Evolutionary conservation across 2,888 invertebrate genomes (phyloP).

Genomic region (Drosophila cognata): DNA sequence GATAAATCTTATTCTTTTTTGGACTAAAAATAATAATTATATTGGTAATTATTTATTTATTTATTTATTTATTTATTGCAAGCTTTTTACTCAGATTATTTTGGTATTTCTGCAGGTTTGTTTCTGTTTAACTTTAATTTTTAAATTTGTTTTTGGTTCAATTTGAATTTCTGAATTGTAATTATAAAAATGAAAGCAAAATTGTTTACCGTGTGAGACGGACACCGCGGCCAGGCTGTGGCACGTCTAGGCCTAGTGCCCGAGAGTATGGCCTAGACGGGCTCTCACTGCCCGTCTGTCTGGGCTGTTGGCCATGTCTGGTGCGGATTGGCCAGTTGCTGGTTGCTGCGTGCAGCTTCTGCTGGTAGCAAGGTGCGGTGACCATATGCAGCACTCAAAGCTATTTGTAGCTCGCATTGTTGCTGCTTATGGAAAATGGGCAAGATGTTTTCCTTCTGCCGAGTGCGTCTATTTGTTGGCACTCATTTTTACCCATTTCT

Average conservation of each 20-base stretch:
- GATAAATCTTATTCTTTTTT: neutral
- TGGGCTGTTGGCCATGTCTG: slow-evolving; percentile 75
- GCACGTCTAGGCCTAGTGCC: slow-evolving; percentile 63
- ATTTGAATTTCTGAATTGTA: neutral
- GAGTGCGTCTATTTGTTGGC: slow-evolving; percentile 12
- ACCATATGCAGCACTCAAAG: slow-evolving; percentile 75
- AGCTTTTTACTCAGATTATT: neutral
- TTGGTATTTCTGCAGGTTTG: neutral
- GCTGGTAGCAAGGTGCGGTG: slow-evolving; percentile 78
- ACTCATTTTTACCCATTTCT: slow-evolving; percentile 42
- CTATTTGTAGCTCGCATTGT: slow-evolving; percentile 74
- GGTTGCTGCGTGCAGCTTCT: slow-evolving; percentile 41
- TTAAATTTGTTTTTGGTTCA: neutral
- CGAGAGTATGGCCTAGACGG: slow-evolving; percentile 53
- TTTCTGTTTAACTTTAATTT: neutral
- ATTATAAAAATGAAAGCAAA: neutral
- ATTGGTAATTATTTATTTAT: neutral
- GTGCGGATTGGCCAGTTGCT: slow-evolving; percentile 63
- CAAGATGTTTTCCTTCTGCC: slow-evolving; percentile 75
- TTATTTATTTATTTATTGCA: neutral
- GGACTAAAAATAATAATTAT: neutral
- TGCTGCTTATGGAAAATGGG: slow-evolving; percentile 79
- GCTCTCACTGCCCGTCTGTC: slow-evolving; percentile 68
- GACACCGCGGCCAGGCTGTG: slow-evolving; percentile 20
- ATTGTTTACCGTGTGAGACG: slow-evolving; percentile 6